phyloP scores from a whole-genome alignment of 2,113 vertebrate genomes.

The Macrotis lagotis region DNA sequence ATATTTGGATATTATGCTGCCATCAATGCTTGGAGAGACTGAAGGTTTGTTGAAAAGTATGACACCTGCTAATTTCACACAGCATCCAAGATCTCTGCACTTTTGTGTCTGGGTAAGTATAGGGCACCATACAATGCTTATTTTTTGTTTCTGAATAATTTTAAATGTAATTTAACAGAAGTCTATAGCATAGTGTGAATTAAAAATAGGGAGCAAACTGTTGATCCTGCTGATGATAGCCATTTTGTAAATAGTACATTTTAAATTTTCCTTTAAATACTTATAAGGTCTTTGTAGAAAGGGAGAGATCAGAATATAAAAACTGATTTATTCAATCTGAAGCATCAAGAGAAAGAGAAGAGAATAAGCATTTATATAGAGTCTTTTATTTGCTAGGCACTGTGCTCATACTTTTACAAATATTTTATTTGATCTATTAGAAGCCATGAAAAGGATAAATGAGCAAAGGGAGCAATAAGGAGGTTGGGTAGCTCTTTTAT shows the following conservation, averaged over 20 bases:
- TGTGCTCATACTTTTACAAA: background rate
- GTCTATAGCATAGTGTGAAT: background rate
- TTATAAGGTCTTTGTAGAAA: background rate
- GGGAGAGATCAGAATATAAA: background rate
- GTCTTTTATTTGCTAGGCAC: background rate
- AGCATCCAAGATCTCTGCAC: slow-evolving; percentile 58
- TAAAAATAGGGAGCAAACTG: background rate
- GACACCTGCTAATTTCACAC: slow-evolving; percentile 46
- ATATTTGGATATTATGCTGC: slow-evolving; percentile 52
- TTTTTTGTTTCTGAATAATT: background rate
- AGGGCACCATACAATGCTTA: background rate
- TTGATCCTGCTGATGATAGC: background rate
- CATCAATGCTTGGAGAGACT: slow-evolving; percentile 56
- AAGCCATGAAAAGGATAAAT: background rate
- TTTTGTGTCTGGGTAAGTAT: background rate
- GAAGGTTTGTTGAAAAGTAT: slow-evolving; percentile 38
- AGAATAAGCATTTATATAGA: background rate
- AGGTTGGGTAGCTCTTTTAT: background rate
- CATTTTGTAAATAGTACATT: background rate
- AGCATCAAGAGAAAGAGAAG: background rate
- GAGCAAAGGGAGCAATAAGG: background rate
- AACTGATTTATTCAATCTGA: background rate
- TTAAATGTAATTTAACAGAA: background rate
- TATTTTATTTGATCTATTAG: background rate
- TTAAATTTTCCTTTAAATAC: background rate